Evolutionary conservation across 1,140 invertebrate species (phyloP), one percentile per base, ranked within the genome.

Genomic region (Carcinoscorpius rotundicauda): DNA sequence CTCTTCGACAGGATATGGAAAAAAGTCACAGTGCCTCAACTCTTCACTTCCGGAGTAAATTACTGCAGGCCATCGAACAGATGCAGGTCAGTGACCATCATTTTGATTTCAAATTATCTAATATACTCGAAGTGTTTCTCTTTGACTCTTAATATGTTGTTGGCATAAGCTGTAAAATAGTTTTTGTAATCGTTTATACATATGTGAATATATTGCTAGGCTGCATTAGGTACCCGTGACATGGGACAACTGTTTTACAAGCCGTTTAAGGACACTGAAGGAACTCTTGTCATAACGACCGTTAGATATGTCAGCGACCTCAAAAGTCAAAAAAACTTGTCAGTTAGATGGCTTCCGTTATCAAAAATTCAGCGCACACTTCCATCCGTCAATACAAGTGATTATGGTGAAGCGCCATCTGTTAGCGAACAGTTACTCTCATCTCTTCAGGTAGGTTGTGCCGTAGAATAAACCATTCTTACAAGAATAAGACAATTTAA

Each of bases 161-260:
- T 29, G 29, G 29, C 29, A 29, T 29, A 29, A 29, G 29, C 29
- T 29, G 29, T 29, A 29, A 29, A 29, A 29, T 29, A 29, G 29
- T 29, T 29, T 29, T 29, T 29, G 29, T 29, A 29, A 29, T 29
- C 29, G 29, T 29, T 29, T 29, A 29, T 1, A 29, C 29, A 29
- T 29, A 29, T 29, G 29, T 29, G 29, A 29, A 29, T 29, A 29
- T 29, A 63, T 61, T 76, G 72, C 50, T 73, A 87, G 83, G 80
- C 86, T 61, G 89, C 91, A 0, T 79, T 98, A 1, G 89, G 91
- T 68, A 83, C 93, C 62, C 88, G 91, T 73, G 92, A 98, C 76
- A 79, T 98, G 64, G 91, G 95, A 8, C 90, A 95, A 76, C 80
- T 98, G 49, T 95, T 92, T 77, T 87, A 95, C 75, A 88, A 90